A percentile compares a stretch with the other conserved stretches of the same genome.
Conservation (phyloP, 2,888 invertebrate genomes). For the Graphium colonna region DNA sequence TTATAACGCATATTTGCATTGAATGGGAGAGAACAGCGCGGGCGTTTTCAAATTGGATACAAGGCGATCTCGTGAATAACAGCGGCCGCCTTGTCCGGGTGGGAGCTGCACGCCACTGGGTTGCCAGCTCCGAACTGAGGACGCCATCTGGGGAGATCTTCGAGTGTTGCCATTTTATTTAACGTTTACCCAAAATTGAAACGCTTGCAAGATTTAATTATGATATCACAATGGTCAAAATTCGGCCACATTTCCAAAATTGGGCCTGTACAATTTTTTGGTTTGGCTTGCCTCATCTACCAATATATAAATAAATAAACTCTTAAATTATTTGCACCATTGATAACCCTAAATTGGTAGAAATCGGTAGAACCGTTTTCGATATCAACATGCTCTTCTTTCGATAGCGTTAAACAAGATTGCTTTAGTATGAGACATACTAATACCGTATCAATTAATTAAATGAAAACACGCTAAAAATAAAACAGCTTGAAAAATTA, state of each 20-base stretch:
- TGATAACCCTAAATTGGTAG: too few relatives aligned
- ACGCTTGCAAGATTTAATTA: background rate
- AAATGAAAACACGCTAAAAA: too few relatives aligned
- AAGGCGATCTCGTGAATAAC: conserved; percentile 41
- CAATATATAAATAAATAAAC: too few relatives aligned
- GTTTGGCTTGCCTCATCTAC: too few relatives aligned
- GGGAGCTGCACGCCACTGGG: conserved; percentile 26
- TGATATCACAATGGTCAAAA: background rate
- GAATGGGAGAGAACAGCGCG: conserved; percentile 70
- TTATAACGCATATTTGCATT: conserved; percentile 77
- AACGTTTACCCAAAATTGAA: conserved; percentile 2
- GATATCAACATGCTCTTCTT: background rate
- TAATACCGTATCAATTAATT: too few relatives aligned
- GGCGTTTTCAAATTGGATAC: conserved; percentile 51
- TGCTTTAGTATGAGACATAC: too few relatives aligned
- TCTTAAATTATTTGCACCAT: too few relatives aligned
- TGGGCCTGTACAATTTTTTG: too few relatives aligned
- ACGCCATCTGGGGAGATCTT: conserved; percentile 6
- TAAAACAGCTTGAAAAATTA: background rate
- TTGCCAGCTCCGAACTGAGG: background rate
- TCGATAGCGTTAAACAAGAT: too few relatives aligned
- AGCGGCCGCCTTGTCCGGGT: conserved; percentile 13
- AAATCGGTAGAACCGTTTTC: too few relatives aligned
- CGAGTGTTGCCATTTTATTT: conserved; percentile 32
- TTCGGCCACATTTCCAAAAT: background rate